Base-by-base conservation (phyloP, 2,113 vertebrate genomes). In the Marcusenius ussheri region DNA sequence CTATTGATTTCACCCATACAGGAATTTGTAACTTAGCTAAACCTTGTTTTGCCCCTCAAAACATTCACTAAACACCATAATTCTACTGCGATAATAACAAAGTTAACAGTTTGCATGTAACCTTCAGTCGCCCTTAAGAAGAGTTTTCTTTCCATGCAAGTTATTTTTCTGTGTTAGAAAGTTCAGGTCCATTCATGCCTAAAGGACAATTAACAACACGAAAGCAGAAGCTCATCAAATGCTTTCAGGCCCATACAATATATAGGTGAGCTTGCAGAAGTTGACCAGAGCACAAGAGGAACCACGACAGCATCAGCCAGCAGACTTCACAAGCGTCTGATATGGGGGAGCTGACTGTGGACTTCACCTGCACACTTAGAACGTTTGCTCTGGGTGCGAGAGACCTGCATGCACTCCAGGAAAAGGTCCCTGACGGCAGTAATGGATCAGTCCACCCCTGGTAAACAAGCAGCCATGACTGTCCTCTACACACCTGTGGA, bases 401-500 rank as follows among this genome's bases (percentile, higher is more conserved):
- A 83, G 15, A 24, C 17, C 80, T 46, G 42, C 83, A n/a, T 47
- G 83, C 35, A 5, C 31, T 47, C 42, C 80, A 47, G 8, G 80
- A n/a, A 10, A 24, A n/a, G 19, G 9, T n/a, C 19, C 45, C 62
- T 13, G 62, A 7, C 19, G 45, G 19, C 6, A 9, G 66, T 19
- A 8, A 31, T 35, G 15, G 27, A 50, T 42, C 74, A 31, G 27
- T 15, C 35, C 66, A 53, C 27, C 19, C 35, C 47, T 74, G 42
- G 21, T 50, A 85, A 87, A 35, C 58, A 90, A 27, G 46, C 84
- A 47, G 46, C 56, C 56, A 31, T n/a, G 84, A 62, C 91, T 89
- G 21, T 27, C 27, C 88, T 90, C 42, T 51, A 42, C 74, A 80
- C 56, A 88, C 85, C 91, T 88, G 89, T 91, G 85, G 87, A 89